Evolutionary conservation across 2,113 vertebrate genomes (phyloP).

Genomic region (Xiphorhynchus elegans): DNA sequence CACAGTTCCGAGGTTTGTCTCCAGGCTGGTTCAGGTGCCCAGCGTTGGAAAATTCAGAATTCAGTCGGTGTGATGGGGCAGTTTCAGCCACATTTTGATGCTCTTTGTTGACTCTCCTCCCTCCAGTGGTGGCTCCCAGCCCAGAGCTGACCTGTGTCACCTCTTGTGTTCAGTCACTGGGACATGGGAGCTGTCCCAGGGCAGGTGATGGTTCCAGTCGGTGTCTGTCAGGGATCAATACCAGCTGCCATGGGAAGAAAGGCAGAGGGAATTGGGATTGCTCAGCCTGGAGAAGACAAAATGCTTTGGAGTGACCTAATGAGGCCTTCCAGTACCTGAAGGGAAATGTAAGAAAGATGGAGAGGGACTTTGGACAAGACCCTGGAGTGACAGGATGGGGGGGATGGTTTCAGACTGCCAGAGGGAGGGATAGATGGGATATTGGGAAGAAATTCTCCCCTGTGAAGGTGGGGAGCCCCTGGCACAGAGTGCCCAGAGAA

Average conservation of each 20-base stretch:
- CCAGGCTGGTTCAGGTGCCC: conserved; percentile 15
- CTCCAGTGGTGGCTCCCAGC: not conserved
- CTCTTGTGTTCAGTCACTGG: not conserved
- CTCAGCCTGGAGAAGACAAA: not conserved
- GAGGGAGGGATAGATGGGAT: not conserved
- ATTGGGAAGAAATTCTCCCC: not conserved
- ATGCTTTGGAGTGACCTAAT: not conserved
- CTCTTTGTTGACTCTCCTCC: not conserved
- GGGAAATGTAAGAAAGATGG: not conserved
- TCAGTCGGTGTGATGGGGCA: not conserved
- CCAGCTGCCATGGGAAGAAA: not conserved
- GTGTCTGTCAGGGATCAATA: not conserved
- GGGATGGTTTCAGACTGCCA: not conserved
- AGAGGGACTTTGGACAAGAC: not conserved
- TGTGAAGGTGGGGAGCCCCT: not conserved
- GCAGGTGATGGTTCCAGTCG: not conserved
- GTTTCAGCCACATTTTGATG: not conserved
- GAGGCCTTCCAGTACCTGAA: not conserved
- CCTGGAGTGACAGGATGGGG: too few relatives aligned
- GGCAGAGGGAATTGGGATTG: too few relatives aligned
- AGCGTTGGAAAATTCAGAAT: not conserved
- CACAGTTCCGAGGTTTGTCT: conserved; percentile 10
- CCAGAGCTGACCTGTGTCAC: not conserved
- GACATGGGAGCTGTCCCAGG: accelerated
- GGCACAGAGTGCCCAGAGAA: not conserved